These are phyloP conservation scores for Drosophila setifemur DNA, from an alignment of 1,140 invertebrate species.

Conservation along the genomic window DNA sequence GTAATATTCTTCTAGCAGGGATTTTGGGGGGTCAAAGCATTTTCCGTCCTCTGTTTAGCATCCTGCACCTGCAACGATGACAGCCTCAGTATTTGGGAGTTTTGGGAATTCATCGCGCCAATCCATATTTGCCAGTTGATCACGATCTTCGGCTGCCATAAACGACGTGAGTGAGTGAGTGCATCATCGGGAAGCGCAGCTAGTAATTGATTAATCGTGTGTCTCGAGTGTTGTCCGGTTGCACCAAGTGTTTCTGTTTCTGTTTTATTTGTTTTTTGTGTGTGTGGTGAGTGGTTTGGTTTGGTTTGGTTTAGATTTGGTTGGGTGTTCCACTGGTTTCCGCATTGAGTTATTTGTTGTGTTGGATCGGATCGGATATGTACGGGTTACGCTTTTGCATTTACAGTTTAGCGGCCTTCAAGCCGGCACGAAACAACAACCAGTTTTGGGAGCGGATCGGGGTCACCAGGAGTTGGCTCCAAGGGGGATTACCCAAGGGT, in stretches of 20 bases:
- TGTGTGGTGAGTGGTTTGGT: constrained; percentile 29
- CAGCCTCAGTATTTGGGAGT: too few relatives aligned
- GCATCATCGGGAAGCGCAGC: constrained; percentile 6
- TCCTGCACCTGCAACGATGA: too few relatives aligned
- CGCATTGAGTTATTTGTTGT: constrained; percentile 15
- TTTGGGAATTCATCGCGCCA: background rate
- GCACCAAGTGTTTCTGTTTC: constrained; percentile 20
- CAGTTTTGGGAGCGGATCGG: constrained; percentile 25
- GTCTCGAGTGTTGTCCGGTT: constrained; percentile 32
- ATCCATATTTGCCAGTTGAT: background rate
- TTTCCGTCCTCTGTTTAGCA: too few relatives aligned
- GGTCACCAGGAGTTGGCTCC: constrained; percentile 25
- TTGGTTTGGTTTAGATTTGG: background rate
- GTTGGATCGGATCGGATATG: constrained; percentile 19
- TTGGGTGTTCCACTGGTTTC: constrained; percentile 15
- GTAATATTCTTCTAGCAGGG: too few relatives aligned
- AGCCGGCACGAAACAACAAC: constrained; percentile 24
- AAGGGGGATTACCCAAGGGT: constrained; percentile 6
- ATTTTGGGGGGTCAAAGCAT: too few relatives aligned
- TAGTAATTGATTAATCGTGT: constrained; percentile 36
- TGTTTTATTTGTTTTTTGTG: background rate
- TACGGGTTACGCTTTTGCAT: constrained; percentile 32
- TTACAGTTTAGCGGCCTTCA: constrained; percentile 28
- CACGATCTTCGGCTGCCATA: background rate
- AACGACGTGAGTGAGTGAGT: background rate